These are phyloP conservation scores for Lamellibrachia satsuma DNA, from an alignment of 2,888 invertebrate species.

Conservation along the genomic window DNA sequence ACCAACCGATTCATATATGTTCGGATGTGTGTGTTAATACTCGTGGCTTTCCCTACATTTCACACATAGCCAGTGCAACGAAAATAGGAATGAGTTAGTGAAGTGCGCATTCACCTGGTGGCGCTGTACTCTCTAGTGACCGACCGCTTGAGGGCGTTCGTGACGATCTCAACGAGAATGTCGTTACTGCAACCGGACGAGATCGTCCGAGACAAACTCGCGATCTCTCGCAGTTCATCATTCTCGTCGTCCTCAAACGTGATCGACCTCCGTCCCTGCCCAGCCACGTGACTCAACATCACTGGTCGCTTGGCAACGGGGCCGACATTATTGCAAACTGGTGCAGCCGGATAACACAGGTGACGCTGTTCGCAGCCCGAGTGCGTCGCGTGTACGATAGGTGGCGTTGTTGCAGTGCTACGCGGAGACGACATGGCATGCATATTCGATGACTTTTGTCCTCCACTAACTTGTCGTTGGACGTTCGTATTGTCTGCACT, in stretches of 20 bases:
- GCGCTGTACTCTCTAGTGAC: background rate
- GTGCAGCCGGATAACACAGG: background rate
- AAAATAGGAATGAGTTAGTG: background rate
- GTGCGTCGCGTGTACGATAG: background rate
- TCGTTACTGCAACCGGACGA: conserved; percentile 19
- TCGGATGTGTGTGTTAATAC: background rate
- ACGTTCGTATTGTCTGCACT: conserved; percentile 1
- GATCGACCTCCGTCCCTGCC: background rate
- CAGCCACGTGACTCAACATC: background rate
- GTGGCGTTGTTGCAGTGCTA: background rate
- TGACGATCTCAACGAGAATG: background rate
- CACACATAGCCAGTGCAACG: background rate
- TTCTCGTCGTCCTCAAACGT: background rate
- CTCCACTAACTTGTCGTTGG: background rate
- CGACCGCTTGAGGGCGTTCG: conserved; percentile 18
- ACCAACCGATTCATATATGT: background rate
- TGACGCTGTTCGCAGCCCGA: background rate
- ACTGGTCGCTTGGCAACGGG: background rate
- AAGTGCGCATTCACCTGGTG: background rate
- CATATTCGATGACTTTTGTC: background rate
- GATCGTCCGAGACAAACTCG: conserved; percentile 8
- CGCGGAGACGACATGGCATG: background rate
- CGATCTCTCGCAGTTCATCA: conserved; percentile 8
- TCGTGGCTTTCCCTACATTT: background rate
- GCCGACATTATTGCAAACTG: background rate